Base-by-base conservation (phyloP, 2,797 vertebrate species). In the Eurystomus glaucurus region DNA sequence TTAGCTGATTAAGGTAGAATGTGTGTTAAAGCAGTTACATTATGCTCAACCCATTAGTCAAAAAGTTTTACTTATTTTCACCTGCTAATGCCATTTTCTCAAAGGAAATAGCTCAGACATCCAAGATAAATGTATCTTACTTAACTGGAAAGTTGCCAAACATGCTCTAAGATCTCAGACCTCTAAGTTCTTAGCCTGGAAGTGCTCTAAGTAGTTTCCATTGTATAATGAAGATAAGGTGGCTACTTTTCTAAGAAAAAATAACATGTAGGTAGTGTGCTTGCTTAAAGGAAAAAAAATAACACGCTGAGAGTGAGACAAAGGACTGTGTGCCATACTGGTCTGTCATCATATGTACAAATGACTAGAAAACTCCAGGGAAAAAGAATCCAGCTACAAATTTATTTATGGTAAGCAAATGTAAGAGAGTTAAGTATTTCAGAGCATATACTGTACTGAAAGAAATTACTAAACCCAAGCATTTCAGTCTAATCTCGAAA, bases 81-180 rank as follows among this genome's bases (percentile, higher is more conserved):
- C 37, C 11, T 58, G 33, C 19, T 45, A 71, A 52, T 64, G 52
- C 7, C 20, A 45, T 62, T 81, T 94, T 85, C 65, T 81, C 57
- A 86, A 83, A 92, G 52, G 25, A 93, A 94, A 83, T 68, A 74
- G 5, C 60, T 85, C 29, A 84, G 88, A 88, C 33, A 68, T 68
- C 16, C 61, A 88, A 58, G 31, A 84, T n/a, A 92, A 90, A 87
- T 37, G 13, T 11, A 64, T 83, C 41, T 54, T 64, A 71, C 39
- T 61, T 55, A 68, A 65, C 14, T n/a, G 22, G 81, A 71, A 84
- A 84, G 19, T 37, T 71, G 31, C 19, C 57, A 93, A 77, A 74
- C 12, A 7, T 43, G 35, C 9, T 78, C 84, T 41, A 86, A 75
- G 31, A 76, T 71, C 31, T 65, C n/a, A 84, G 35, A 71, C 16